These are phyloP conservation scores for Zele albiditarsus DNA, from an alignment of 2,888 invertebrate species.

Conservation along the genomic window DNA sequence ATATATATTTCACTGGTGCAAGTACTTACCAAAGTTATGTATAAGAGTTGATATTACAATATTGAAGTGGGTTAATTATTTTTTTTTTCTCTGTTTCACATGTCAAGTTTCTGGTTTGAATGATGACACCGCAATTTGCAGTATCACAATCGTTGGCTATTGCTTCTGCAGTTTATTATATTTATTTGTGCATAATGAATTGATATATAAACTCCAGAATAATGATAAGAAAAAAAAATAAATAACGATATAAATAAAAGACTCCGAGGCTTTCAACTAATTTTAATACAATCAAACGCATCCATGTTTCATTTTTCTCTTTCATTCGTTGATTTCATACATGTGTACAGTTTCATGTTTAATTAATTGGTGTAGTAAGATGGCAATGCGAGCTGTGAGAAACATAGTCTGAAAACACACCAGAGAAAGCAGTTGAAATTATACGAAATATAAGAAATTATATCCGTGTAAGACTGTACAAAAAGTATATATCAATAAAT, in stretches of 20 bases:
- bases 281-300: background rate
- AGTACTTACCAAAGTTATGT: constrained; percentile 58
- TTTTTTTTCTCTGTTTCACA: background rate
- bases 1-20: constrained; percentile 49
- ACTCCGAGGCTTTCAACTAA: background rate
- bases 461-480: constrained; percentile 68
- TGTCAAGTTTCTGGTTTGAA: background rate
- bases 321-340: constrained; percentile 5
- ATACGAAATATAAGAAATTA: constrained; percentile 55
- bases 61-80: no score
- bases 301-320: background rate
- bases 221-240: background rate
- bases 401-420: constrained; percentile 54
- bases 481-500: constrained; percentile 70
- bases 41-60: constrained; percentile 26
- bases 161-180: background rate
- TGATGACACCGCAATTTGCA: background rate
- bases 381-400: constrained; percentile 44
- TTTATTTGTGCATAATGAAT: background rate
- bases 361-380: background rate
- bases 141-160: background rate
- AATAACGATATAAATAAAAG: background rate
- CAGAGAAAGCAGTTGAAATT: constrained; percentile 56
- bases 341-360: constrained; percentile 3
- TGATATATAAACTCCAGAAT: background rate